Base-by-base conservation (phyloP, 2,113 vertebrate species). In the Ophthalmolycus amberensis region DNA sequence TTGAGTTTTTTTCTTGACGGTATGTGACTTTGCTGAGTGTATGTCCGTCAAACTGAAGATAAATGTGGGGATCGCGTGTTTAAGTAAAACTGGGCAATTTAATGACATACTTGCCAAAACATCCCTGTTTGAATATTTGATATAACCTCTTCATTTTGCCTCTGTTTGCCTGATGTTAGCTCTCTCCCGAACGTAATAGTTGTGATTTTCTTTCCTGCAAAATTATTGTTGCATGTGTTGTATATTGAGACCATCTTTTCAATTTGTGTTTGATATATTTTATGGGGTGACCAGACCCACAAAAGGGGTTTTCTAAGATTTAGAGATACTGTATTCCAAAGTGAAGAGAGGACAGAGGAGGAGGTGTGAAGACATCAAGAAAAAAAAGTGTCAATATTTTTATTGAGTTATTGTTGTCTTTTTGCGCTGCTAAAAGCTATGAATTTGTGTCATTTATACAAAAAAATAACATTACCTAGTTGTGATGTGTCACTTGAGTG, bases 371-470 rank as follows among this genome's bases (percentile, higher is more conserved):
- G 95, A 95, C 90, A 88, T 96, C 95, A 95, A 96, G 91, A 93
- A 93, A 90, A 91, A 91, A 93, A 96, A 96, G 93, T 95, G 91
- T 95, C 93, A 95, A 94, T 95, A 95, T 93, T 95, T 95, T 88
- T 93, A 92, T 93, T 90, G 90, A 93, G 91, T 91, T 94, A 88
- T 88, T 92, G 77, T 85, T 94, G 91, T 92, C 96, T 94, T 96
- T 97, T 97, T 97, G 96, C 96, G 98, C 98, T 99, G 97, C 98
- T 99, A 99, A 97, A 97, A 97, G 97, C 98, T 98, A 97, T 96
- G 95, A 97, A 97, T 97, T 95, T 97, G 95, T 95, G 97, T 96
- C 96, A 97, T 97, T 94, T 95, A 97, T 97, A 98, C 97, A 95
- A 94, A 94, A 94, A 96, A 97, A 95, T 97, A 97, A 98, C 97